These are phyloP conservation scores for Apantesis nais DNA, from an alignment of 2,888 invertebrate genomes.

Conservation along the genomic window DNA sequence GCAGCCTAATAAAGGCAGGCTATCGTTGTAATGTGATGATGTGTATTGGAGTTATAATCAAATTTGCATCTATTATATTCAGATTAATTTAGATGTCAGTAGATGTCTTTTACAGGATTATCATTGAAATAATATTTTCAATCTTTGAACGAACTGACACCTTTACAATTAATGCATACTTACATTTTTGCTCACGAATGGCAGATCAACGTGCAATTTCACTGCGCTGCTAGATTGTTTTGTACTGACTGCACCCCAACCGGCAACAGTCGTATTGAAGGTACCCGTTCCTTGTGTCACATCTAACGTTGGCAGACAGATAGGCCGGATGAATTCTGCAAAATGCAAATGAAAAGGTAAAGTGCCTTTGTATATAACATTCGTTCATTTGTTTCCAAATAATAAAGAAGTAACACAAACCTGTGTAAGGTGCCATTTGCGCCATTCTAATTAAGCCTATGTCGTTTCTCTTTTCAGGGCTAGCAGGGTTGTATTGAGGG, in stretches of 20 bases:
- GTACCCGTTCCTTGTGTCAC: slow-evolving; percentile 24
- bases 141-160: too few species aligned
- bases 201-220: slow-evolving; percentile 59
- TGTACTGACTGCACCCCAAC: slow-evolving; percentile 54
- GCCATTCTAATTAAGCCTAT: slow-evolving; percentile 78
- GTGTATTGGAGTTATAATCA: too few species aligned
- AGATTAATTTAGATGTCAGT: too few species aligned
- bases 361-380: background rate
- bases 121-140: background rate
- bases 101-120: too few species aligned
- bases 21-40: too few species aligned
- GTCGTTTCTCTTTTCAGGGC: slow-evolving; percentile 58
- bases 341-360: slow-evolving; percentile 2
- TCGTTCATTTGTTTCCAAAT: background rate
- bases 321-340: slow-evolving; percentile 45
- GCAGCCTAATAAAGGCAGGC: too few species aligned
- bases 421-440: slow-evolving; percentile 42
- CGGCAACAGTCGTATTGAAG: slow-evolving; percentile 35
- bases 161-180: slow-evolving; percentile 17
- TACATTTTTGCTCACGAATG: slow-evolving; percentile 47
- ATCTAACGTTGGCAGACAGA: slow-evolving; percentile 39
- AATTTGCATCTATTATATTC: too few species aligned
- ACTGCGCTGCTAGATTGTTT: slow-evolving; percentile 53
- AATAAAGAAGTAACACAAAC: slow-evolving; percentile 19
- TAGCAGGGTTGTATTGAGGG: slow-evolving; percentile 62